These are phyloP conservation scores for Porites divaricata DNA, from an alignment of 92 coral and sea anemone genomes.

Conservation along the genomic window DNA sequence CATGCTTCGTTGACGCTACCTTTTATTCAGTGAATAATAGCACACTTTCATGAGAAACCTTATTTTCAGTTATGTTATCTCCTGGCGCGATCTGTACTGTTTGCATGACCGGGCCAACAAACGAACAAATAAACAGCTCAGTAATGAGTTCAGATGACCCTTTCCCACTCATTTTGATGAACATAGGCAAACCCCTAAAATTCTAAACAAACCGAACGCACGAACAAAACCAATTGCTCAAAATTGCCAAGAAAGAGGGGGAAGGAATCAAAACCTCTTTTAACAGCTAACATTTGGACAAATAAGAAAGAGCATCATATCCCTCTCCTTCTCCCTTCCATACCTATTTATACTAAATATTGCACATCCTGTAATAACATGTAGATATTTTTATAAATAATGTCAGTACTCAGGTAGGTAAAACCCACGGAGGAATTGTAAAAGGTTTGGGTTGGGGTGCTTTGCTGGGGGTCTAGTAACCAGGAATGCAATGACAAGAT, in stretches of 20 bases:
- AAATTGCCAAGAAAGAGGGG: constrained; percentile 29
- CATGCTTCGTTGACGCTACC: not conserved
- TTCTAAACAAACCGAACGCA: constrained; percentile 6
- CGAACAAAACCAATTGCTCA: constrained; percentile 31
- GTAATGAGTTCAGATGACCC: too few species aligned
- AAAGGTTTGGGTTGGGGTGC: constrained; percentile 37
- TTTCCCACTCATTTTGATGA: too few species aligned
- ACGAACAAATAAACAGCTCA: too few species aligned
- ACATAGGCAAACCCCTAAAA: not conserved
- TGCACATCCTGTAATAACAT: constrained; percentile 28
- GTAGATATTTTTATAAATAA: constrained; percentile 17
- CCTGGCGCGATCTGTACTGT: constrained; percentile 27
- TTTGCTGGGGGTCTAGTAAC: constrained; percentile 19
- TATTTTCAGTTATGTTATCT: not conserved
- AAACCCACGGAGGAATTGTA: constrained; percentile 3
- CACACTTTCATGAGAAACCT: constrained; percentile 29
- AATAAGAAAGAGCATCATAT: too few species aligned
- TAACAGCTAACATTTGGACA: too few species aligned
- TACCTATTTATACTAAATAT: not conserved
- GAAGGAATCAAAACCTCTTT: not conserved
- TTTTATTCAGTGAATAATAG: constrained; percentile 20
- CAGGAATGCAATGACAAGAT: too few species aligned
- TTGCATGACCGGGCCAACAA: not conserved
- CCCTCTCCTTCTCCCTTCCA: too few species aligned
- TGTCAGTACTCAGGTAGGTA: constrained; percentile 22